phyloP scores from a whole-genome alignment of 64 coral and sea anemone genomes.

The Astreopora myriophthalma region DNA sequence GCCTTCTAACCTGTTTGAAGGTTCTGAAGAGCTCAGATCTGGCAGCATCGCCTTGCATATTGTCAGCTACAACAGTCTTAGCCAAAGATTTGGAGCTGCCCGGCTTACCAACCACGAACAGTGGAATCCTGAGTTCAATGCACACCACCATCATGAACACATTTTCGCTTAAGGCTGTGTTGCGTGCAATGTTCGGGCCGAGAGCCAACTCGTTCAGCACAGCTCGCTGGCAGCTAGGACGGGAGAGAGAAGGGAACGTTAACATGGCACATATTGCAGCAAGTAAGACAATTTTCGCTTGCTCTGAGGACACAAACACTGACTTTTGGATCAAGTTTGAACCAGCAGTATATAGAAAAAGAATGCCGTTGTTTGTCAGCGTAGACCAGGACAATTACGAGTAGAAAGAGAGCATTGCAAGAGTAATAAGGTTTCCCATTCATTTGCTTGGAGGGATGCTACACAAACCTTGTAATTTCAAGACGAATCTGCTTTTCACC shows the following conservation, averaged over 20 bases:
- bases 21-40: slow-evolving; percentile 51
- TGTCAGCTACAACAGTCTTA: slow-evolving; percentile 74
- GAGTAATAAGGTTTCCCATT: background rate
- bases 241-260: no score
- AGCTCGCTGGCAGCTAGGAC: slow-evolving; percentile 60
- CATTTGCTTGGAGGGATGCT: background rate
- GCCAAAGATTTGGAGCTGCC: slow-evolving; percentile 80
- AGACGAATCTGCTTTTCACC: slow-evolving; percentile 44
- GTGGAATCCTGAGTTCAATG: slow-evolving; percentile 73
- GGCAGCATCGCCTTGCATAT: slow-evolving; percentile 72
- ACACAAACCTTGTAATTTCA: slow-evolving; percentile 72
- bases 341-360: background rate
- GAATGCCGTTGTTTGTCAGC: background rate
- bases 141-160: slow-evolving; percentile 86
- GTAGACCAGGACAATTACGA: background rate
- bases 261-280: background rate
- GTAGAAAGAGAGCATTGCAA: background rate
- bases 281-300: no score
- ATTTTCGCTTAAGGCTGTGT: slow-evolving; percentile 73
- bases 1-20: slow-evolving; percentile 72
- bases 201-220: slow-evolving; percentile 47
- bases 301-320: no score
- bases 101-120: slow-evolving; percentile 78
- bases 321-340: no score
- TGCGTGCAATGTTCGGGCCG: slow-evolving; percentile 68